Evolutionary conservation across 1,140 invertebrate species (phyloP), one percentile per base, ranked within the genome.

Genomic region (Brachionus rotundiformis): DNA sequence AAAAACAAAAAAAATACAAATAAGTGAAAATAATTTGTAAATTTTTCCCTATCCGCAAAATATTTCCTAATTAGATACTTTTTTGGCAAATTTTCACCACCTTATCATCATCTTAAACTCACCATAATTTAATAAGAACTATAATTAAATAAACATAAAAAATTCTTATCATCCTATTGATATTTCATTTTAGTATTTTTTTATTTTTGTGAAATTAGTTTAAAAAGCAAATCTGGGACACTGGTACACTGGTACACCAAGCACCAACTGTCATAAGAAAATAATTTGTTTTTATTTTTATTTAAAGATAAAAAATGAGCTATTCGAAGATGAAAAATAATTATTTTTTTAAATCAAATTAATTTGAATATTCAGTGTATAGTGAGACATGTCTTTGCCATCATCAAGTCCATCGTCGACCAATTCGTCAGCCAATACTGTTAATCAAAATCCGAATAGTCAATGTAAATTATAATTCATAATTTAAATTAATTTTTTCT

Each of bases 381-480:
- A 31, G 61, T 65, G 25, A 54, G 47, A 54, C 13, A 31, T 33
- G 61, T 65, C 61, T 71, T 23, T 39, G 33, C 33, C 65, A 6
- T 23, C 65, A 39, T 71, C 31, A 36, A 36, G 16, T 71, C 16
- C 65, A 16, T 63, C 61, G 3, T 27, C 65, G 65, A 19, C 33
- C 29, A 71, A 13, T n/a, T 31, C 25, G 23, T 29, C 65, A 41
- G 33, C 33, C 31, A 39, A 41, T 8, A 7, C 65, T 23, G 16
- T 36, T 19, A 71, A 71, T 41, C 39, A 41, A 41, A 41, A 41
- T 29, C 10, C 61, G 11, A 63, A 71, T 39, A 71, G 33, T 71
- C 65, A 71, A 71, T 71, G 65, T 71, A 71, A 71, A 71, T 71
- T 71, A 71, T 36, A 71, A 71, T 71, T 71, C 39, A 23, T 36